Percentiles rank a stretch among this genome's conserved stretches.
phyloP scores from a whole-genome alignment of 2,888 invertebrate genomes.

The Stenotaenia linearis region DNA sequence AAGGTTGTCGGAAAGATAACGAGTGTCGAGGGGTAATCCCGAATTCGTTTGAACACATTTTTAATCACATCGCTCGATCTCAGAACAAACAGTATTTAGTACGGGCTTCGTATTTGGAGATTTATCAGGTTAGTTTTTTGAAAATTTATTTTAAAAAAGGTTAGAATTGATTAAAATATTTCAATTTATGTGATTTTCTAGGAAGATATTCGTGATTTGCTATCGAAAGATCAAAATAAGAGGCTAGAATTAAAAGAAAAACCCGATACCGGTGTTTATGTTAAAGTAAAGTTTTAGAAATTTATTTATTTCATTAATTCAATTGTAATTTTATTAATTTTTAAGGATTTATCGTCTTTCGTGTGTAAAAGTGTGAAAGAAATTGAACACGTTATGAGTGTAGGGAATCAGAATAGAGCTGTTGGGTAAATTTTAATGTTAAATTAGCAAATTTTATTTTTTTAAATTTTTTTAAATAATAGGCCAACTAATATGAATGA shows the following conservation, averaged over 20 bases:
- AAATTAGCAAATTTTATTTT: neutral
- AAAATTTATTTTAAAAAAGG: too few species aligned
- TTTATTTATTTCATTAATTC: neutral
- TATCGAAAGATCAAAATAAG: constrained; percentile 63
- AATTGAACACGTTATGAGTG: constrained; percentile 87
- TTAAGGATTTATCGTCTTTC: constrained; percentile 76
- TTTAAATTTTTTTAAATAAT: constrained; percentile 35
- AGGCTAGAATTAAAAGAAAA: constrained; percentile 69
- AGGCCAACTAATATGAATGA: constrained; percentile 96
- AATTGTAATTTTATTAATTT: neutral
- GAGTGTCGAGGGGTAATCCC: constrained; percentile 84
- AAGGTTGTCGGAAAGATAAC: constrained; percentile 59
- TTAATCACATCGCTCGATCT: constrained; percentile 85
- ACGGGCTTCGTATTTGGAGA: constrained; percentile 92
- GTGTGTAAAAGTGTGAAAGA: constrained; percentile 91
- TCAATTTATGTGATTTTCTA: constrained; percentile 53
- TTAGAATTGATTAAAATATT: too few species aligned
- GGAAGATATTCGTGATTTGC: constrained; percentile 60
- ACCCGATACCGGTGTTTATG: constrained; percentile 81
- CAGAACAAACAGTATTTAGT: constrained; percentile 93
- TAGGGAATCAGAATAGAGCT: constrained; percentile 90
- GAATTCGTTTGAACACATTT: constrained; percentile 94
- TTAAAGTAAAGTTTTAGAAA: constrained; percentile 56
- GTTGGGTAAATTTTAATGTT: constrained; percentile 57
- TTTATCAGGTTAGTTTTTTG: constrained; percentile 73